Percentiles rank a stretch among this genome's conserved stretches.
Evolutionary conservation across 2,113 vertebrate genomes (phyloP).

Genomic region (Microcebus jonahi): DNA sequence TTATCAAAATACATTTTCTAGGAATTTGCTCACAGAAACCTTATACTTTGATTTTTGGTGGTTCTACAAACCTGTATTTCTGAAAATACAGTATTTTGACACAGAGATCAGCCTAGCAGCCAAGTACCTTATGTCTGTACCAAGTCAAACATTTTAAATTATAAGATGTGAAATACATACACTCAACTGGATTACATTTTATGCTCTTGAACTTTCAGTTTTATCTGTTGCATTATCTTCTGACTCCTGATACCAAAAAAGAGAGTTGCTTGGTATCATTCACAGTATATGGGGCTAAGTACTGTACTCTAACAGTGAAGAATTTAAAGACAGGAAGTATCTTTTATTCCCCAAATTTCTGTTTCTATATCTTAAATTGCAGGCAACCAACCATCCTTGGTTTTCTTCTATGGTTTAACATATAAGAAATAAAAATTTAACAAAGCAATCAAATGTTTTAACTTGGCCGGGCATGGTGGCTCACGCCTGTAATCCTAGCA

Average conservation of each 20-base stretch:
- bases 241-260: not conserved
- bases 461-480: not conserved
- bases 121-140: not conserved
- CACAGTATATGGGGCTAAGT: not conserved
- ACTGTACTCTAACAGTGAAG: not conserved
- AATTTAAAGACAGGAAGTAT: not conserved
- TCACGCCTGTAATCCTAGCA: too few species aligned
- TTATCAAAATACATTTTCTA: not conserved
- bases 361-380: not conserved
- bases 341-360: not conserved
- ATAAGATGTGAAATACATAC: not conserved
- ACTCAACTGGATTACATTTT: not conserved
- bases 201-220: not conserved
- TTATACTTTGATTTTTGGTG: not conserved
- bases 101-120: not conserved
- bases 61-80: constrained; percentile 13
- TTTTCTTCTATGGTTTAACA: constrained; percentile 5
- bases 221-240: not conserved
- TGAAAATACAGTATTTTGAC: constrained; percentile 3
- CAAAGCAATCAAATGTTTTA: not conserved
- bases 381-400: not conserved
- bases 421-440: not conserved
- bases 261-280: not conserved
- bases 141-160: not conserved
- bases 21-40: constrained; percentile 1